Evolutionary conservation across 2,888 invertebrate genomes (phyloP), one percentile per base, ranked within the genome.

Genomic region (Nemotelus pantherinus): DNA sequence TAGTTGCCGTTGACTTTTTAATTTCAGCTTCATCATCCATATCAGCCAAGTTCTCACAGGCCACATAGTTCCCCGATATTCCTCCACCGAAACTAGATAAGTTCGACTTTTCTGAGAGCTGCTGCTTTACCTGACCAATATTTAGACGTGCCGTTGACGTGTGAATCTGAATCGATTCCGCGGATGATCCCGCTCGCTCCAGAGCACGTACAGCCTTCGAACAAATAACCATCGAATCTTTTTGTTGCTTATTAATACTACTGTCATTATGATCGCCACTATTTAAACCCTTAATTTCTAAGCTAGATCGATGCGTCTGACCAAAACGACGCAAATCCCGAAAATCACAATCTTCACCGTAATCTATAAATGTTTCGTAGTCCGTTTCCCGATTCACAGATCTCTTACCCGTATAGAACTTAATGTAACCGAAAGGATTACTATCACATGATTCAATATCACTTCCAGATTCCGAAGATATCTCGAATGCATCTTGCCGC

Each of bases 31-130:
- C 90, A 82, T 90, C 91, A 83, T 91, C 90, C 83, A 93, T 89
- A 85, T 91, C 90, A 9, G 90, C 89, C 80, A 93, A 86, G 88
- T 93, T 90, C 85, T 93, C 93, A 83, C 91, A 93, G 7, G 92
- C 92, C 86, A 90, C 89, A 81, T 90, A 91, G 39, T 87, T 87
- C 74, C 88, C 89, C 2, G 87, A 84, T 3, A 89, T 84, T 47
- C 89, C 87, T 43, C 87, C 88, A 82, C 89, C 89, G 82, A 90
- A 90, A 81, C 90, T 90, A 65, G 90, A 90, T 82, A 89, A 88
- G 82, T 90, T 90, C 39, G 90, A 89, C 81, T 88, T 89, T 84
- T 91, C 90, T 79, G 92, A 92, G 85, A 89, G 89, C 86, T 91
- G 90, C 83, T 86, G 85, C 39, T 81, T 81, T 4, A 84, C 81